Conservation (phyloP, 2,113 vertebrate genomes). For the Choloepus hoffmanni region DNA sequence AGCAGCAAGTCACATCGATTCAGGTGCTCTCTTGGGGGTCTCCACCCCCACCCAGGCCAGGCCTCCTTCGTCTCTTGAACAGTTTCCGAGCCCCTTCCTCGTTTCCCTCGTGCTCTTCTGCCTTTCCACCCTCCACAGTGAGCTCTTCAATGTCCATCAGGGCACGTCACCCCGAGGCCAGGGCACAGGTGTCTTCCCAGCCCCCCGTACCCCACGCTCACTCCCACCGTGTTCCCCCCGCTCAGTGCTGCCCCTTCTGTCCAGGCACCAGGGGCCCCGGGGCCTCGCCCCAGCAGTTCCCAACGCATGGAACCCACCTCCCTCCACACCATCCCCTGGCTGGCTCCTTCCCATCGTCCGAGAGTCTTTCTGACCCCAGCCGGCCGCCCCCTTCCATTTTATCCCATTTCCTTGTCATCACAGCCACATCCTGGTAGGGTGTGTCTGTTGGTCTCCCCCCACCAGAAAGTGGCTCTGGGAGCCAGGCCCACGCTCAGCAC, state of each 20-base stretch:
- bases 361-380: background rate
- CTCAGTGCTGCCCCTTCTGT: background rate
- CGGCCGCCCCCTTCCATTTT: background rate
- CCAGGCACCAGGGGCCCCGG: background rate
- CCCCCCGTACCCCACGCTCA: background rate
- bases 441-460: background rate
- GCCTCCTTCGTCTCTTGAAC: background rate
- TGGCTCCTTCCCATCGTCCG: background rate
- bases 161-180: background rate
- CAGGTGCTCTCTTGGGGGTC: background rate
- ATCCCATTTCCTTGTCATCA: background rate
- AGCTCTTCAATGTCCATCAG: background rate
- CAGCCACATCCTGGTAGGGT: background rate
- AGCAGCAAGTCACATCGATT: background rate
- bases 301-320: background rate
- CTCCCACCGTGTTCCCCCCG: background rate
- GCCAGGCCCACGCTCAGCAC: background rate
- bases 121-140: background rate
- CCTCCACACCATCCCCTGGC: background rate
- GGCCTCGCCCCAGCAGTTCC: background rate
- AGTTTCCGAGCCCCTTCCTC: background rate
- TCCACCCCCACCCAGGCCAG: accelerated
- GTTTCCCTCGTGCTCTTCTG: background rate
- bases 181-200: background rate
- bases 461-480: background rate